Conservation (phyloP, 1,140 invertebrate species). For the Dendroctonus valens region DNA sequence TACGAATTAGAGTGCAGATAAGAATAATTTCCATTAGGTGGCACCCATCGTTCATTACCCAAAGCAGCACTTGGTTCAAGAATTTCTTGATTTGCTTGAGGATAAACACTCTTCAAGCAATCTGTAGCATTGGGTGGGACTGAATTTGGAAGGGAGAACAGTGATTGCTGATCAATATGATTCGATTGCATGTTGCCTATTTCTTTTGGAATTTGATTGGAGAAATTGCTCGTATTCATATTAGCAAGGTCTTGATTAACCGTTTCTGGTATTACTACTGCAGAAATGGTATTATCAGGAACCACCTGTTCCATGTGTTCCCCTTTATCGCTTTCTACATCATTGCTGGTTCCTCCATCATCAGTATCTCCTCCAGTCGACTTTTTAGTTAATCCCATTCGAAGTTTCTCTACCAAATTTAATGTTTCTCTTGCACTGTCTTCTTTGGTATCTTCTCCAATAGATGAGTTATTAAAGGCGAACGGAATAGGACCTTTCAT, state of each 20-base stretch:
- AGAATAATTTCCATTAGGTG: constrained; percentile 56
- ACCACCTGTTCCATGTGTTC: constrained; percentile 44
- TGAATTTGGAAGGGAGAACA: too few relatives aligned
- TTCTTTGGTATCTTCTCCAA: constrained; percentile 77
- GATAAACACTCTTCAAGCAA: too few relatives aligned
- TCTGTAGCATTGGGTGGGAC: too few relatives aligned
- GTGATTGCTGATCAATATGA: too few relatives aligned
- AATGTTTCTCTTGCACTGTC: constrained; percentile 72
- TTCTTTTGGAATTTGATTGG: too few relatives aligned
- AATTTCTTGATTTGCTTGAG: too few relatives aligned
- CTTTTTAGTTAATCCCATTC: constrained; percentile 67
- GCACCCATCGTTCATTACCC: constrained; percentile 65
- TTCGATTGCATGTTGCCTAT: too few relatives aligned
- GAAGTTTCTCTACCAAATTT: constrained; percentile 74
- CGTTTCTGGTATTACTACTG: too few relatives aligned
- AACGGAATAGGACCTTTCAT: constrained; percentile 62
- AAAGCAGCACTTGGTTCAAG: too few relatives aligned
- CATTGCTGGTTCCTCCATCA: constrained; percentile 35
- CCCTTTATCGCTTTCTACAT: constrained; percentile 26
- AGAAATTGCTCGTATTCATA: too few relatives aligned
- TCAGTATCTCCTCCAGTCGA: constrained; percentile 52
- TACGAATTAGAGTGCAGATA: constrained; percentile 36
- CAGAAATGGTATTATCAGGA: constrained; percentile 32
- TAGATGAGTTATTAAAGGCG: constrained; percentile 61
- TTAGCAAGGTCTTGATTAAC: too few relatives aligned